Evolutionary conservation across 2,888 invertebrate genomes (phyloP).

Genomic region (Patella ulyssiponensis): DNA sequence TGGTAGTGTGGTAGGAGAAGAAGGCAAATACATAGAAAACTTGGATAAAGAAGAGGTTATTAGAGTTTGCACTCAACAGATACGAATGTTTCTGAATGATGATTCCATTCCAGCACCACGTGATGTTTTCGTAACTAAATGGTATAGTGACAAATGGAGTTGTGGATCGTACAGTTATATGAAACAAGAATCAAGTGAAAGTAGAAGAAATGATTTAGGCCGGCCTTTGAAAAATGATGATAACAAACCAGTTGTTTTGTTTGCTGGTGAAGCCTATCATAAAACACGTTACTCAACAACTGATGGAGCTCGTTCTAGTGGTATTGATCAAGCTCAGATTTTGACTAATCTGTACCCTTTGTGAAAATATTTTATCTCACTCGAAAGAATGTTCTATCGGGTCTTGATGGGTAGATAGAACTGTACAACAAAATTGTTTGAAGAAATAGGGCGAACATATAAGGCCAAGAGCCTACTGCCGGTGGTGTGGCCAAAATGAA

Average conservation of each 20-base stretch:
- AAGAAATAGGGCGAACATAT: too few relatives aligned
- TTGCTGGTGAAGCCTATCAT: conserved; percentile 88
- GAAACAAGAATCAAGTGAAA: conserved; percentile 31
- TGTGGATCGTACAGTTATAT: conserved; percentile 82
- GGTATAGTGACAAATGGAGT: conserved; percentile 83
- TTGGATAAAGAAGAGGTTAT: conserved; percentile 81
- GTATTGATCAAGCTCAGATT: conserved; percentile 73
- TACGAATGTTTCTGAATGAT: conserved; percentile 82
- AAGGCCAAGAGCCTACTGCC: too few relatives aligned
- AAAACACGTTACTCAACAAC: conserved; percentile 84
- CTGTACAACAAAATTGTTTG: too few relatives aligned
- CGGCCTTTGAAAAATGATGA: conserved; percentile 48
- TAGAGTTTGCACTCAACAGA: conserved; percentile 78
- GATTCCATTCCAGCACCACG: conserved; percentile 81
- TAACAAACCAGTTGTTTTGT: conserved; percentile 78
- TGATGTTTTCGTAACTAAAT: conserved; percentile 77
- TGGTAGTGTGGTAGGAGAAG: conserved; percentile 81
- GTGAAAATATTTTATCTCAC: too few relatives aligned
- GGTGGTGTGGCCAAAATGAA: too few relatives aligned
- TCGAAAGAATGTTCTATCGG: too few relatives aligned
- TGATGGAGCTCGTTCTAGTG: conserved; percentile 85
- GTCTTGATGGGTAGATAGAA: too few relatives aligned
- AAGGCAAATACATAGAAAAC: conserved; percentile 81
- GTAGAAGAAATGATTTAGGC: conserved; percentile 46
- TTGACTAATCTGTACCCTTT: background rate